phyloP scores from a whole-genome alignment of 2,797 vertebrate species.

The Lithobates pipiens region DNA sequence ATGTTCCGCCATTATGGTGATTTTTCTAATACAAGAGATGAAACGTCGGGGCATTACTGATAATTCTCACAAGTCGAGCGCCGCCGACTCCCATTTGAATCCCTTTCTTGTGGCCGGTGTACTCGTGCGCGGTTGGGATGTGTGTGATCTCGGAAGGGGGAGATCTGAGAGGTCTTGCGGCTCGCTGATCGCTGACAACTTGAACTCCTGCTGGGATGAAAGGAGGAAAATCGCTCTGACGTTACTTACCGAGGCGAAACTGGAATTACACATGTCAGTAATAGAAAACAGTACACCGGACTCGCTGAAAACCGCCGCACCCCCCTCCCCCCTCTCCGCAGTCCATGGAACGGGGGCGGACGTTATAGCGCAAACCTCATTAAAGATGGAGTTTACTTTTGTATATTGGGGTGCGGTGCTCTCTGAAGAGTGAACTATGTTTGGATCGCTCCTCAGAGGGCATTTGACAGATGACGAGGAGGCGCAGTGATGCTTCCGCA shows the following conservation, averaged over 20 bases:
- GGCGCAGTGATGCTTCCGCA: too few relatives aligned
- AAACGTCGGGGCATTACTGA: not conserved
- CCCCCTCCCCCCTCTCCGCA: too few relatives aligned
- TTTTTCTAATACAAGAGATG: not conserved
- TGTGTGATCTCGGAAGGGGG: constrained; percentile 43
- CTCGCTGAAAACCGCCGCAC: too few relatives aligned
- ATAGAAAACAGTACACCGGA: not conserved
- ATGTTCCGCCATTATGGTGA: too few relatives aligned
- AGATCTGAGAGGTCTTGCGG: constrained; percentile 18
- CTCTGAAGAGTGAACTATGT: too few relatives aligned
- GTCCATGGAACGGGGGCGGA: too few relatives aligned
- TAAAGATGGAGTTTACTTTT: too few relatives aligned
- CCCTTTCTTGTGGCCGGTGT: not conserved
- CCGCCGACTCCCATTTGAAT: constrained; percentile 9
- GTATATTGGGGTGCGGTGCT: too few relatives aligned
- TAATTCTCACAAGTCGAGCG: not conserved
- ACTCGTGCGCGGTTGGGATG: constrained; percentile 20
- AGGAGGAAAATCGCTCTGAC: not conserved
- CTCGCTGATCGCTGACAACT: constrained; percentile 45
- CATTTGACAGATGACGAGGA: too few relatives aligned
- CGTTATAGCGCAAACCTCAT: too few relatives aligned
- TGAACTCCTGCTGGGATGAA: constrained; percentile 52
- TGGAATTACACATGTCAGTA: constrained; percentile 49
- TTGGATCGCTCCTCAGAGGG: too few relatives aligned
- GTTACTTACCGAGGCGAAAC: constrained; percentile 15